phyloP scores from a whole-genome alignment of 2,888 invertebrate genomes.

The Aporophyla lueneburgensis region DNA sequence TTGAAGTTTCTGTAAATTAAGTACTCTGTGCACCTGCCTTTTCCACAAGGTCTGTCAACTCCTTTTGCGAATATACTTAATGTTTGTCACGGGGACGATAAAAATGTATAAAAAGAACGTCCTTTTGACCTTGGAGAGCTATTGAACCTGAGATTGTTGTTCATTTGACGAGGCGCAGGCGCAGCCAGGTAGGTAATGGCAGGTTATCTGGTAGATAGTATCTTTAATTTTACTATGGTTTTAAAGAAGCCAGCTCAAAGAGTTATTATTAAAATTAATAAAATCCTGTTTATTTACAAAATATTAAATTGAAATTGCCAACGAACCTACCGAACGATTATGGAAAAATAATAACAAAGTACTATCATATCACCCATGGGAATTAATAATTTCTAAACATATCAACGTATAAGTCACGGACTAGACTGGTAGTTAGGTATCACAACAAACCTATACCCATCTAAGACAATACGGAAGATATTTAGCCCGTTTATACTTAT shows the following conservation, averaged over 20 bases:
- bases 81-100: constrained; percentile 70
- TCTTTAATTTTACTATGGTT: neutral
- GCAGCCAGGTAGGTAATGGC: neutral
- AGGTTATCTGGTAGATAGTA: constrained; percentile 19
- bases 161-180: neutral
- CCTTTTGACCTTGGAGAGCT: constrained; percentile 67
- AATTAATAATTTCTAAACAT: neutral
- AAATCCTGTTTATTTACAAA: neutral
- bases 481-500: constrained; percentile 18
- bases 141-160: constrained; percentile 62
- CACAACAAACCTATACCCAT: constrained; percentile 4
- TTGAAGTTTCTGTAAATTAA: constrained; percentile 2
- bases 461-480: constrained; percentile 41
- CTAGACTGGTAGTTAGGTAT: neutral
- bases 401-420: neutral
- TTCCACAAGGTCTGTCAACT: constrained; percentile 61
- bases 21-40: constrained; percentile 46
- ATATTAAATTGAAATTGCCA: neutral
- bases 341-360: neutral
- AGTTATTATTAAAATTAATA: neutral
- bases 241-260: neutral
- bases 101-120: constrained; percentile 74
- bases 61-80: constrained; percentile 71
- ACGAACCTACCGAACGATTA: neutral
- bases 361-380: neutral